Conservation (phyloP, 2,113 vertebrate genomes). For the Xenotilapia longispinis region DNA sequence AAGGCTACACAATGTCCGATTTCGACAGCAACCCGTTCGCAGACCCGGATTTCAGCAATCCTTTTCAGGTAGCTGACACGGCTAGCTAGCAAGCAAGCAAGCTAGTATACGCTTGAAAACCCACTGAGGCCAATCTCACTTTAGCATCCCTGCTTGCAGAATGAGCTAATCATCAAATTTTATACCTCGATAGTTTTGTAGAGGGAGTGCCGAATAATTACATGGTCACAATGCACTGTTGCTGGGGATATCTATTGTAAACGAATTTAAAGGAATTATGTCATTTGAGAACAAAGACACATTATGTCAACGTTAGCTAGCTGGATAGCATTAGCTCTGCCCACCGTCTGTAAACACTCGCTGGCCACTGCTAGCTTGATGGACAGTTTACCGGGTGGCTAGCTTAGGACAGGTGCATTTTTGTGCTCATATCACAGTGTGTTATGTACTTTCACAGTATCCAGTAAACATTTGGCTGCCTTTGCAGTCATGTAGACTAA, state of each 20-base stretch:
- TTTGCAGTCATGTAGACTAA: neutral
- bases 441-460: neutral
- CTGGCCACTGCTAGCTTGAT: neutral
- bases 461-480: neutral
- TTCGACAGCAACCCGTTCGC: conserved; percentile 98
- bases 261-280: neutral
- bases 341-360: neutral
- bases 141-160: conserved; percentile 9
- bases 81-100: neutral
- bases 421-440: neutral
- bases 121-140: neutral
- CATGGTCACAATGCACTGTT: neutral
- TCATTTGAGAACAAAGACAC: neutral
- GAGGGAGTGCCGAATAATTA: neutral
- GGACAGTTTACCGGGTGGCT: neutral
- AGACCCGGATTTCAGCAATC: conserved; percentile 95
- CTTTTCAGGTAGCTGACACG: conserved; percentile 84
- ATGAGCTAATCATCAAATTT: neutral
- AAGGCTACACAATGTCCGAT: conserved; percentile 81
- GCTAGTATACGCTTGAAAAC: neutral
- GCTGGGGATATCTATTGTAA: neutral
- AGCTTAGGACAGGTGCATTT: neutral
- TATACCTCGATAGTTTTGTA: neutral
- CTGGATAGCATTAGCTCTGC: neutral
- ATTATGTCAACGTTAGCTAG: neutral